These are phyloP conservation scores for Brotula barbata DNA, from an alignment of 2,797 vertebrate species.

Conservation along the genomic window DNA sequence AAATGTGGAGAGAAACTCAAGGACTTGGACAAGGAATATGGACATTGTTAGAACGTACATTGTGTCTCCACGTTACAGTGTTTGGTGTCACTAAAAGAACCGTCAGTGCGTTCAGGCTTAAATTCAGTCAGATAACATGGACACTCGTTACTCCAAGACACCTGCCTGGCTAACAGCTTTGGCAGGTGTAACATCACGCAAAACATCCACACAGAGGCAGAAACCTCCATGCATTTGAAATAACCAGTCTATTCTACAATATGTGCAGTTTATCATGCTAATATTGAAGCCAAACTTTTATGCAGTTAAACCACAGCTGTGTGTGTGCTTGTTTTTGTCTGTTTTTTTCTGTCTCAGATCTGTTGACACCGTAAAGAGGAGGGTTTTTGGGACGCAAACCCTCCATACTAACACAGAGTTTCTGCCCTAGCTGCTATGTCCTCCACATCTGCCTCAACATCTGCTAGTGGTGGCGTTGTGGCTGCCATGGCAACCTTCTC, in stretches of 20 bases:
- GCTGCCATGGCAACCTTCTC: constrained; percentile 53
- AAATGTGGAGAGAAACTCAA: too few species aligned
- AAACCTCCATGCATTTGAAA: neutral
- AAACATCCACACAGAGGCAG: neutral
- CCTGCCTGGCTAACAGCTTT: constrained; percentile 40
- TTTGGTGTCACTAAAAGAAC: too few species aligned
- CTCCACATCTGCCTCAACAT: constrained; percentile 50
- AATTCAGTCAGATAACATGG: too few species aligned
- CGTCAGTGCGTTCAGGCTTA: too few species aligned
- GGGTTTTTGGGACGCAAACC: constrained; percentile 25
- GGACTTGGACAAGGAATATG: too few species aligned
- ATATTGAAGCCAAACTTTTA: neutral
- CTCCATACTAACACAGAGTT: constrained; percentile 48
- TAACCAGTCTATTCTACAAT: accelerated
- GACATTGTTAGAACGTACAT: too few species aligned
- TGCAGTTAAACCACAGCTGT: constrained; percentile 32
- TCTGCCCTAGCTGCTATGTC: constrained; percentile 57
- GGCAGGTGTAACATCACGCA: constrained; percentile 1
- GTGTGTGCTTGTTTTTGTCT: constrained; percentile 8
- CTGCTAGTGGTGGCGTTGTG: constrained; percentile 36
- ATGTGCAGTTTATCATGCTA: neutral
- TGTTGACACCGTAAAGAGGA: constrained; percentile 27
- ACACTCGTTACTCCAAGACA: too few species aligned
- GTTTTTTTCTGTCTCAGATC: constrained; percentile 34
- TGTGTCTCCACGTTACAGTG: too few species aligned